Conservation (phyloP, 2,797 vertebrate species). For the Sebastolobus altivelis region DNA sequence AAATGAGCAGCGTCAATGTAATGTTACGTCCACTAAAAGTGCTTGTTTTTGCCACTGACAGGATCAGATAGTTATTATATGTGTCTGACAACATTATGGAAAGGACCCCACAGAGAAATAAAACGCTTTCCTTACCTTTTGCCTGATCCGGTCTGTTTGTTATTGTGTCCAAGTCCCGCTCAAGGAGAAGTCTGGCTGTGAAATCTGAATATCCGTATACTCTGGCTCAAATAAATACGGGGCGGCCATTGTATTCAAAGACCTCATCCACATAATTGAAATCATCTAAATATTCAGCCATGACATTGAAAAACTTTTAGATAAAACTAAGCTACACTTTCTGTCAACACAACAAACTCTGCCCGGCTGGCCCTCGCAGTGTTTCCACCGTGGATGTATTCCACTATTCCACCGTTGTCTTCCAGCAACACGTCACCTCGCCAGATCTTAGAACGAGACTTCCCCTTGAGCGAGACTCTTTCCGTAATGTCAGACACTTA, state of each 20-base stretch:
- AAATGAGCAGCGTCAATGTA: not conserved
- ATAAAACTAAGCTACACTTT: not conserved
- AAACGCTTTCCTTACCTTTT: not conserved
- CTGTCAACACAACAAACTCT: not conserved
- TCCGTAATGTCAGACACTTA: not conserved
- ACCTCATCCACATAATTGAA: too few species aligned
- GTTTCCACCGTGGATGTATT: too few species aligned
- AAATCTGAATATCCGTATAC: fast-evolving
- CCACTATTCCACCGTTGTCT: not conserved
- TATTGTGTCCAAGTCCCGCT: not conserved
- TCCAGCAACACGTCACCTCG: not conserved
- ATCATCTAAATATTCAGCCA: too few species aligned
- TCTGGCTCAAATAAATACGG: not conserved
- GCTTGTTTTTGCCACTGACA: not conserved
- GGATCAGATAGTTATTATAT: not conserved
- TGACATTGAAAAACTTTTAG: not conserved
- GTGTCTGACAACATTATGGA: not conserved
- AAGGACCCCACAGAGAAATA: not conserved
- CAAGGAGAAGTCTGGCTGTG: not conserved
- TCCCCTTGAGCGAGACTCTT: not conserved
- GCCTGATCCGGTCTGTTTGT: not conserved
- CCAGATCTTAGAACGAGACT: not conserved
- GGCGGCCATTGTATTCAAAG: not conserved
- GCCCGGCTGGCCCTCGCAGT: too few species aligned
- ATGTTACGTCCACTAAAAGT: not conserved